These are phyloP conservation scores for Aphaenogaster ashmeadi DNA, from an alignment of 1,140 invertebrate genomes.

Conservation along the genomic window DNA sequence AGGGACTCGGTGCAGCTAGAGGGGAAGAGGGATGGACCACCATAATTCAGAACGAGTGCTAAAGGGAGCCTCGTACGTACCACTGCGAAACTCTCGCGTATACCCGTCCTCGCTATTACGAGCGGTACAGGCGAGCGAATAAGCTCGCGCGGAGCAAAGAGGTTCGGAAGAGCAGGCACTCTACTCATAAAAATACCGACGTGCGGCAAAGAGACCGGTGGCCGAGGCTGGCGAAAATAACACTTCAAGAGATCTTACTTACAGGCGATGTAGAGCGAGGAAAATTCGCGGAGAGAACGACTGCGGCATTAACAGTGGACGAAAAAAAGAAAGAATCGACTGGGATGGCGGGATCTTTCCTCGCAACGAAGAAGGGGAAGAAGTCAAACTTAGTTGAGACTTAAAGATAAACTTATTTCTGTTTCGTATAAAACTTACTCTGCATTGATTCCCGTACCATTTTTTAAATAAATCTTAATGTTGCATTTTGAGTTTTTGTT, in stretches of 20 bases:
- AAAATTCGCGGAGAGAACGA: constrained; percentile 71
- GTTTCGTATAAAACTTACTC: constrained; percentile 35
- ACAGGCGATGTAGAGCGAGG: constrained; percentile 67
- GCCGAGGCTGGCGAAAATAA: constrained; percentile 75
- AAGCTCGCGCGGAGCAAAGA: constrained; percentile 42
- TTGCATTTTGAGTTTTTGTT: background rate
- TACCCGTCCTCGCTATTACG: constrained; percentile 45
- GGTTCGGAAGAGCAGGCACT: constrained; percentile 72
- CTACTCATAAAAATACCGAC: constrained; percentile 80
- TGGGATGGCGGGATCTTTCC: background rate
- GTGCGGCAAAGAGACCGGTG: constrained; percentile 65
- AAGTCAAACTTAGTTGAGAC: constrained; percentile 28
- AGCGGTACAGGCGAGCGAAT: constrained; percentile 46
- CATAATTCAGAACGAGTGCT: constrained; percentile 76
- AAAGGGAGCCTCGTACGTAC: constrained; percentile 62
- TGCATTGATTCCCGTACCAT: background rate
- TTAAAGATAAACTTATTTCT: constrained; percentile 37
- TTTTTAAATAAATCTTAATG: background rate
- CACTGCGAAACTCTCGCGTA: constrained; percentile 56
- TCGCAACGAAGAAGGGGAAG: constrained; percentile 15
- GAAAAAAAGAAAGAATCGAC: constrained; percentile 51
- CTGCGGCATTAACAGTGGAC: constrained; percentile 51
- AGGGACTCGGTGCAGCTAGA: background rate
- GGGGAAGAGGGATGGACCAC: constrained; percentile 26
- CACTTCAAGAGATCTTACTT: constrained; percentile 79